A percentile compares a stretch with the other conserved stretches of the same genome.
Conservation (phyloP, 2,113 vertebrate species). For the Glareola pratincola region DNA sequence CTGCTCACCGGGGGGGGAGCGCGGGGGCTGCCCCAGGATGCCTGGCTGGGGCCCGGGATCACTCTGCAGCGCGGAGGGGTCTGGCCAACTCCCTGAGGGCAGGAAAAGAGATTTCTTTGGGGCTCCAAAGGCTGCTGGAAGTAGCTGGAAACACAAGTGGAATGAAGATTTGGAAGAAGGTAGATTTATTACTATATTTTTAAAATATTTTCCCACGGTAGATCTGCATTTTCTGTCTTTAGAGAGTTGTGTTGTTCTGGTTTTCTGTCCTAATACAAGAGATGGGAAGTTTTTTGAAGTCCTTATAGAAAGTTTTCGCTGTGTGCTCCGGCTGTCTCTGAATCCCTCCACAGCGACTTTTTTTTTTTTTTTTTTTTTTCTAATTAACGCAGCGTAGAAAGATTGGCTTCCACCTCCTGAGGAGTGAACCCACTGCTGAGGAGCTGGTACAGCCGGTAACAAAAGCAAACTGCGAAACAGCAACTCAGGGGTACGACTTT, state of each 20-base stretch:
- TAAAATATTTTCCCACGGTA: accelerated
- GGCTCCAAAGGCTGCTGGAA: background rate
- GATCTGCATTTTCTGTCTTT: accelerated
- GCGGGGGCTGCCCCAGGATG: accelerated
- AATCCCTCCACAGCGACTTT: background rate
- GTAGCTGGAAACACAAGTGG: background rate
- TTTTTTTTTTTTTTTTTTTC: background rate
- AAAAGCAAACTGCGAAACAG: accelerated
- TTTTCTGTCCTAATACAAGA: background rate
- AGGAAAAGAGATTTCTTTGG: background rate
- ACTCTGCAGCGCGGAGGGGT: accelerated
- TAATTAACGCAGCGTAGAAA: accelerated
- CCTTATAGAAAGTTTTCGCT: background rate
- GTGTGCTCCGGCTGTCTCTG: background rate
- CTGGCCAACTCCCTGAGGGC: accelerated
- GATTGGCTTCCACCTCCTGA: background rate
- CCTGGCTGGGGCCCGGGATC: background rate
- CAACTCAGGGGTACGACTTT: accelerated
- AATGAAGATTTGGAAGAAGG: background rate
- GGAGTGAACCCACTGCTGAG: background rate
- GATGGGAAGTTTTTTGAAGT: background rate
- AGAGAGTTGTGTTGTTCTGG: background rate
- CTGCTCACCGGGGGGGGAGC: background rate
- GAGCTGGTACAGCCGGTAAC: background rate
- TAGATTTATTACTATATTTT: accelerated